phyloP scores from a whole-genome alignment of 2,888 invertebrate species.

The Andrena hattorfiana region DNA sequence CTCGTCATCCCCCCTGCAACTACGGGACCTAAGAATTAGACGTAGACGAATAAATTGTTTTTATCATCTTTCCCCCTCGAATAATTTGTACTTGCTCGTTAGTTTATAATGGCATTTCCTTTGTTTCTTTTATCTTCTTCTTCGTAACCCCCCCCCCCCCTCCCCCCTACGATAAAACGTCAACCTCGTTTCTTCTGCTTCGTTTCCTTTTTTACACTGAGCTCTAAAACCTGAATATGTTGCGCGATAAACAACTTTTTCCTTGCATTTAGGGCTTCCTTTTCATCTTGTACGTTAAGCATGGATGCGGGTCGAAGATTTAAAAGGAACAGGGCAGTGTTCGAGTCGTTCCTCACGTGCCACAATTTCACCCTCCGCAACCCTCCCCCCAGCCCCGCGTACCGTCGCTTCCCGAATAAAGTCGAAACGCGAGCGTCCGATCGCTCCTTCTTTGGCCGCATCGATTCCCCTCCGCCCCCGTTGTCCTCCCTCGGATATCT shows the following conservation, averaged over 20 bases:
- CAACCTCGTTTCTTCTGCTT: conserved; percentile 61
- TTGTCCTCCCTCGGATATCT: background rate
- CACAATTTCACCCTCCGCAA: conserved; percentile 5
- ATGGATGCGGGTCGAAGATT: conserved; percentile 70
- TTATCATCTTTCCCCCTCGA: conserved; percentile 70
- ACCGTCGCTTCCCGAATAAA: conserved; percentile 3
- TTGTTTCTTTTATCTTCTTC: conserved; percentile 67
- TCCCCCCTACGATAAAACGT: conserved; percentile 78
- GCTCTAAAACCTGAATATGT: conserved; percentile 82
- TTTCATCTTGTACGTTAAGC: conserved; percentile 72
- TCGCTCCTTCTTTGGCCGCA: conserved; percentile 55
- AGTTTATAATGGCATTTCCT: conserved; percentile 83
- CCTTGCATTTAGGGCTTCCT: conserved; percentile 65
- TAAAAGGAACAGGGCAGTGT: conserved; percentile 75
- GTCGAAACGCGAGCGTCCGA: conserved; percentile 26
- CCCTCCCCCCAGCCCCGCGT: background rate
- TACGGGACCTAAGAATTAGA: conserved; percentile 81
- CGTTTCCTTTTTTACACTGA: conserved; percentile 74
- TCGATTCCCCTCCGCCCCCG: conserved; percentile 31
- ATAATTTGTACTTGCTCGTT: conserved; percentile 85
- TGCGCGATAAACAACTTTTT: conserved; percentile 79
- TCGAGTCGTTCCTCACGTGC: conserved; percentile 51
- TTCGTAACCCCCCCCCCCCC: conserved; percentile 14
- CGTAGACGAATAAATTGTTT: conserved; percentile 77
- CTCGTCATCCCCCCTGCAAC: conserved; percentile 54